Evolutionary conservation across 2,797 vertebrate genomes (phyloP).

Genomic region (Chaenodraco wilsoni): DNA sequence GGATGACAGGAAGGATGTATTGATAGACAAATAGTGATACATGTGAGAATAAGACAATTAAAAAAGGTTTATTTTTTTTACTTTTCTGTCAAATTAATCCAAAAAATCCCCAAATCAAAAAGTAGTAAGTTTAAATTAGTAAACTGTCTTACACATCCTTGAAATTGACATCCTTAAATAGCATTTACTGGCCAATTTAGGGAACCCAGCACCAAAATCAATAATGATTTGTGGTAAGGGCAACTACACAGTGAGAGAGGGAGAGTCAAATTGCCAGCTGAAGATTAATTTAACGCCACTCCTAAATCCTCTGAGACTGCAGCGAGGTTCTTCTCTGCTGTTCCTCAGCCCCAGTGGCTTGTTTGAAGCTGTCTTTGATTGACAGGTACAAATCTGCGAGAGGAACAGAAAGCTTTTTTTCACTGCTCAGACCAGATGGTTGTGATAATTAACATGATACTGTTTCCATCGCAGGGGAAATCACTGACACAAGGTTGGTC

Average conservation of each 20-base stretch:
- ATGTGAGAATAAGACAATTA: background rate
- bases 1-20: background rate
- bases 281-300: slow-evolving; percentile 86
- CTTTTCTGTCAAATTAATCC: background rate
- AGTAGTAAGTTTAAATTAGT: background rate
- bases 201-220: slow-evolving; percentile 69
- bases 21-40: background rate
- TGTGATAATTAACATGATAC: slow-evolving; percentile 90
- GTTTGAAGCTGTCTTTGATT: slow-evolving; percentile 84
- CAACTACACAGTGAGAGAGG: slow-evolving; percentile 70
- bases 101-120: background rate
- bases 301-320: slow-evolving; percentile 83
- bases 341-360: slow-evolving; percentile 79
- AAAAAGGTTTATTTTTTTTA: background rate
- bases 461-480: slow-evolving; percentile 87
- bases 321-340: slow-evolving; percentile 78
- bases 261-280: slow-evolving; percentile 82
- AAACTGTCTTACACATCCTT: slow-evolving; percentile 11
- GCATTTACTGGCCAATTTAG: slow-evolving; percentile 64
- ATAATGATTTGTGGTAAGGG: slow-evolving; percentile 75
- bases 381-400: slow-evolving; percentile 87
- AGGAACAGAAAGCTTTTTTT: slow-evolving; percentile 76
- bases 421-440: slow-evolving; percentile 86
- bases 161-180: slow-evolving; percentile 63
- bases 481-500: slow-evolving; percentile 85